Percentiles rank a stretch among this genome's conserved stretches.
Conservation (phyloP, 2,113 vertebrate species). For the Dromaius novaehollandiae region DNA sequence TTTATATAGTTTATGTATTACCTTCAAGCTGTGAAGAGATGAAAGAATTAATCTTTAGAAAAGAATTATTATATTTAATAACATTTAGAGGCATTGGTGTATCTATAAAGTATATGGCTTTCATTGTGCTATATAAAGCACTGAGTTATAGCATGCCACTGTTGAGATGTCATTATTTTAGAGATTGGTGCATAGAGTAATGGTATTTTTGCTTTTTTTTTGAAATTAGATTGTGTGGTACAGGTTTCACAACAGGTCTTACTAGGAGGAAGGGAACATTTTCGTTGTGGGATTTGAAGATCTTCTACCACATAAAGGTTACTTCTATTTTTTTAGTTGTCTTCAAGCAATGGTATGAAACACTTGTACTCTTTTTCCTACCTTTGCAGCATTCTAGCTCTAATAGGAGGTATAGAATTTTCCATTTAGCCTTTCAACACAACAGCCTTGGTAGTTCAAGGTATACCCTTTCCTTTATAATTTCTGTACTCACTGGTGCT, state of each 20-base stretch:
- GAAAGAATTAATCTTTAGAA: not conserved
- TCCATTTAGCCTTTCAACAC: not conserved
- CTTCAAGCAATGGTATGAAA: not conserved
- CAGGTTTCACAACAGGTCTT: not conserved
- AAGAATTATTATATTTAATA: not conserved
- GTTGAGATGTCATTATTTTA: not conserved
- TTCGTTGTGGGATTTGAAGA: not conserved
- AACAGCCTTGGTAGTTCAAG: conserved; percentile 29
- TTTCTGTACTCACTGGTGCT: not conserved
- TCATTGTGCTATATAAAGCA: not conserved
- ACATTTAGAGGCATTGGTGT: not conserved
- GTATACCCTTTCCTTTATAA: not conserved
- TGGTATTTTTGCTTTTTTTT: not conserved
- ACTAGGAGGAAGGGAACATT: not conserved
- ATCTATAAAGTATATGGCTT: not conserved
- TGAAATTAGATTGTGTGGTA: not conserved
- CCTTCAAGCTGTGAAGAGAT: not conserved
- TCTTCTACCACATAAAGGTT: not conserved
- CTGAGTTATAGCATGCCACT: not conserved
- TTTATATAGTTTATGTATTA: not conserved
- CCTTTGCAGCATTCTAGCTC: not conserved
- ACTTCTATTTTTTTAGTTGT: not conserved
- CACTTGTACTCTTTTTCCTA: not conserved
- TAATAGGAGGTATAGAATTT: not conserved
- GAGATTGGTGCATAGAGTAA: not conserved